Percentiles rank a stretch among this genome's conserved stretches.
These are phyloP conservation scores for Herminia tarsipennalis DNA, from an alignment of 2,888 invertebrate genomes.

Conservation along the genomic window DNA sequence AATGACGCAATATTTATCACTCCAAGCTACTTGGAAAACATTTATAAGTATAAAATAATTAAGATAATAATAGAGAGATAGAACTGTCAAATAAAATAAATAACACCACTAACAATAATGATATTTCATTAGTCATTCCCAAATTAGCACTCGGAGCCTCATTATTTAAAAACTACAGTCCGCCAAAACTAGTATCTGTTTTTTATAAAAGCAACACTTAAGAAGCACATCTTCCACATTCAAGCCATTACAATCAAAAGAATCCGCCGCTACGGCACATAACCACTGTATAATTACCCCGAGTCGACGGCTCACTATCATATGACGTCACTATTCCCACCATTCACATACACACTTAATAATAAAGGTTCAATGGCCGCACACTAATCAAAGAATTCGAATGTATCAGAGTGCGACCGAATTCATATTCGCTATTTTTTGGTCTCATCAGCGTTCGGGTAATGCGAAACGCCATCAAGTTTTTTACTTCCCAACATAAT, in stretches of 20 bases:
- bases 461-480: constrained; percentile 73
- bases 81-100: constrained; percentile 10
- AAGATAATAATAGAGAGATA: constrained; percentile 1
- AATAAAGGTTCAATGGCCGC: constrained; percentile 36
- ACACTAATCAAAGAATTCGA: constrained; percentile 73
- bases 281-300: constrained; percentile 40
- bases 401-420: constrained; percentile 53
- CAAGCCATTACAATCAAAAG: constrained; percentile 37
- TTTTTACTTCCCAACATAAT: constrained; percentile 68
- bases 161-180: constrained; percentile 10
- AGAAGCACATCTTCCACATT: constrained; percentile 24
- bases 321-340: constrained; percentile 41
- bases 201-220: constrained; percentile 14
- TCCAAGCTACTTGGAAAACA: too few species aligned
- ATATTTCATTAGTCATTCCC: constrained; percentile 14
- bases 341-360: constrained; percentile 35
- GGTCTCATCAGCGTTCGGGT: constrained; percentile 67
- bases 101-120: constrained; percentile 13
- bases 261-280: constrained; percentile 30
- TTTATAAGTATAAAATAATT: too few species aligned
- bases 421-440: constrained; percentile 73
- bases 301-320: constrained; percentile 29
- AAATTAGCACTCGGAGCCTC: constrained; percentile 8
- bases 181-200: constrained; percentile 9
- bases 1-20: too few species aligned